Evolutionary conservation across 1,140 invertebrate species (phyloP).

Genomic region (Hestina assimilis): DNA sequence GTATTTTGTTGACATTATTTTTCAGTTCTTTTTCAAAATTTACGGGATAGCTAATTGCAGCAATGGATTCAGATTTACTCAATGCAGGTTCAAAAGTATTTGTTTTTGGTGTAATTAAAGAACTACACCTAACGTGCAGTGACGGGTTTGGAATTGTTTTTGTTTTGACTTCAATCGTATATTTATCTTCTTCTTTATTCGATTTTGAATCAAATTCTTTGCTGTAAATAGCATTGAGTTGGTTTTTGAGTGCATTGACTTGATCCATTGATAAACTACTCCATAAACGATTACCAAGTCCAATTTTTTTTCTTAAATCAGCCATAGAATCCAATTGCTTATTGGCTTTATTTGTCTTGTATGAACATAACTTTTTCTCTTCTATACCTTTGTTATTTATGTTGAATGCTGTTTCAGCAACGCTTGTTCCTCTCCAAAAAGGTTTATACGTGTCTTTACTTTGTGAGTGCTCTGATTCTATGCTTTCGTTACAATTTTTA

Average conservation of each 20-base stretch:
- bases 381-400: constrained; percentile 79
- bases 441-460: constrained; percentile 87
- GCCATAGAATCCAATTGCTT: constrained; percentile 51
- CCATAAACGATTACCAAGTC: constrained; percentile 86
- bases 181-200: constrained; percentile 67
- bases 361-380: constrained; percentile 17
- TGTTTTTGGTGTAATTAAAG: constrained; percentile 62
- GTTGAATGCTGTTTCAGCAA: constrained; percentile 85
- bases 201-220: constrained; percentile 75
- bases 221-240: constrained; percentile 90
- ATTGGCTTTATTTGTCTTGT: constrained; percentile 39
- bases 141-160: constrained; percentile 63
- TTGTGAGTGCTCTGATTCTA: constrained; percentile 72
- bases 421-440: constrained; percentile 89
- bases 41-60: constrained; percentile 70
- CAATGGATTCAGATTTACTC: constrained; percentile 79
- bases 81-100: constrained; percentile 45
- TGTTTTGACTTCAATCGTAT: constrained; percentile 81
- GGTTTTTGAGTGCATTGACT: constrained; percentile 88
- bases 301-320: constrained; percentile 76
- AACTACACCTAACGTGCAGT: constrained; percentile 85
- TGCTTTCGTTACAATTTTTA: constrained; percentile 73
- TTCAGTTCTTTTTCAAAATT: constrained; percentile 71
- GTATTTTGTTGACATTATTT: constrained; percentile 72
- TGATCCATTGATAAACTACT: constrained; percentile 92